phyloP scores from a whole-genome alignment of 2,888 invertebrate species.

The Stegana nigrithorax region DNA sequence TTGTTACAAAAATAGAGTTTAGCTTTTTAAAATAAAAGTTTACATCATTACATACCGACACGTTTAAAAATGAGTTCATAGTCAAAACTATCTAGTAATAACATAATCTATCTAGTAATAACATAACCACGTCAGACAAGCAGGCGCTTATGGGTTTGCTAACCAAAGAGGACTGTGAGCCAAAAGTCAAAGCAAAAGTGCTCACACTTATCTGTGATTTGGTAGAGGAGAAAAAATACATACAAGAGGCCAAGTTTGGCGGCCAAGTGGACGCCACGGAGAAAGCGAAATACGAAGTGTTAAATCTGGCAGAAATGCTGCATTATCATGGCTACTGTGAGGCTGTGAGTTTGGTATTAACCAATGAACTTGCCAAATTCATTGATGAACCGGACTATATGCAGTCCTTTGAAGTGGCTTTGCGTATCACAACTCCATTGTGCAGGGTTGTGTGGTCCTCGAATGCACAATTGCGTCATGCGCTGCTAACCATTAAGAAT shows the following conservation, averaged over 20 bases:
- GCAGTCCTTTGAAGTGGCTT: slow-evolving; percentile 56
- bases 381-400: slow-evolving; percentile 58
- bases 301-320: slow-evolving; percentile 60
- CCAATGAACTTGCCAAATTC: slow-evolving; percentile 49
- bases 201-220: slow-evolving; percentile 74
- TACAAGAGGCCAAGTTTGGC: slow-evolving; percentile 37
- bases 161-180: slow-evolving; percentile 68
- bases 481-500: slow-evolving; percentile 56
- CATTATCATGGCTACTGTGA: slow-evolving; percentile 55
- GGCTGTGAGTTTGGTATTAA: slow-evolving; percentile 49
- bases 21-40: too few relatives aligned
- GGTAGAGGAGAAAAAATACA: slow-evolving; percentile 68
- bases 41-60: too few relatives aligned
- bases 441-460: slow-evolving; percentile 59
- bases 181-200: slow-evolving; percentile 72
- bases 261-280: slow-evolving; percentile 38
- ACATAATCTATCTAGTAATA: too few relatives aligned
- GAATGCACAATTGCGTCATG: slow-evolving; percentile 52
- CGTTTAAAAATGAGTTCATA: too few relatives aligned
- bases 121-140: slow-evolving; percentile 77
- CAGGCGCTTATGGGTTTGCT: slow-evolving; percentile 72
- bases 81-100: too few relatives aligned
- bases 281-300: slow-evolving; percentile 55
- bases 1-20: too few relatives aligned
- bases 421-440: slow-evolving; percentile 48